phyloP scores from a whole-genome alignment of 1,140 invertebrate genomes.

The Bombus impatiens region DNA sequence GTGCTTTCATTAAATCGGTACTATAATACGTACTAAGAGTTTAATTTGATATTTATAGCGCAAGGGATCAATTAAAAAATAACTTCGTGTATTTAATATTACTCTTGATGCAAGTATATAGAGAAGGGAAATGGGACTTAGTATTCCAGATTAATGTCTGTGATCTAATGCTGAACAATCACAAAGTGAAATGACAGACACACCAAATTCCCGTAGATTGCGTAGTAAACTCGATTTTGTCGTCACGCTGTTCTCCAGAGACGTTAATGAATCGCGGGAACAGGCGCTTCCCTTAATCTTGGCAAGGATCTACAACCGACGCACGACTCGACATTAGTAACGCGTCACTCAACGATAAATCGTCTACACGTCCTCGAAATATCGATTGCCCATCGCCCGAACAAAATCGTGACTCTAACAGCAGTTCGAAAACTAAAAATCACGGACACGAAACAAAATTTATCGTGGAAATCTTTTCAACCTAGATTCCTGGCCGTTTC shows the following conservation, averaged over 20 bases:
- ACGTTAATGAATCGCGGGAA: conserved; percentile 27
- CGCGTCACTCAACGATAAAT: conserved; percentile 1
- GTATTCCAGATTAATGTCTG: neutral
- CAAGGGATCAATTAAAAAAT: neutral
- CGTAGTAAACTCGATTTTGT: conserved; percentile 33
- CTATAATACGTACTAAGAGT: neutral
- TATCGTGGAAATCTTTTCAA: neutral
- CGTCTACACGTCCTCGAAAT: neutral
- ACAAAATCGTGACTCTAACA: neutral
- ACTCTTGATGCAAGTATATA: neutral
- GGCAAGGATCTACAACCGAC: neutral
- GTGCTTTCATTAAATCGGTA: neutral
- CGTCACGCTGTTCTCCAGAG: neutral
- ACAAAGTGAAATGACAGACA: neutral
- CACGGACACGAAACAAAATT: neutral
- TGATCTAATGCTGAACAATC: neutral
- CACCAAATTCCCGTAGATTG: conserved; percentile 11
- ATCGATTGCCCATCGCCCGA: neutral
- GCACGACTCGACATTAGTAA: conserved; percentile 7
- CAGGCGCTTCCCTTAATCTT: conserved; percentile 29
- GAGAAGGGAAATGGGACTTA: neutral
- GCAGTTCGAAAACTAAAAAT: neutral
- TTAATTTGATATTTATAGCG: neutral
- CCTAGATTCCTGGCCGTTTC: neutral
- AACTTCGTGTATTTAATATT: neutral